Evolutionary conservation across 2,888 invertebrate species (phyloP), one percentile per base, ranked within the genome.

Genomic region (Emmelina monodactyla): DNA sequence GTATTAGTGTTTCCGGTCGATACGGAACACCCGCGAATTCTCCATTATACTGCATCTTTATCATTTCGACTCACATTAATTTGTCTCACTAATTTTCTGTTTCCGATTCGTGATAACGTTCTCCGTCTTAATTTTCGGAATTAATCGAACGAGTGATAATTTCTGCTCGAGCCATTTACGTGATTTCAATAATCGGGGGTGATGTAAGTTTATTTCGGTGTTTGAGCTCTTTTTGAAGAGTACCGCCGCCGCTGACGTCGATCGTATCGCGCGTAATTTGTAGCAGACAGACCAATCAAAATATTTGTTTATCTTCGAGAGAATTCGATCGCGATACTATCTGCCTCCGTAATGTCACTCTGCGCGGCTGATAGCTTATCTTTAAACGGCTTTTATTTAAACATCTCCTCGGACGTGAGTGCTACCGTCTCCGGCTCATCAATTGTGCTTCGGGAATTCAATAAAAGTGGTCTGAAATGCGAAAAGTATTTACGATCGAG

Each of bases 211-310:
- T 9, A 11, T 25, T n/a, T 25, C n/a, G n/a, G 11, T 25, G 11
- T 25, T 3, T n/a, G 19, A 19, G 19, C 9, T 9, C 9, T 19
- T n/a, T 11, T 4, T 34, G 43, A 40, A 41, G 39, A 39, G 37
- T 40, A 45, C 30, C 37, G 38, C 42, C 43, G 39, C 37, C 43
- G 39, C 40, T 37, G 39, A 16, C 34, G 35, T 22, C 43, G 68
- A 69, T 68, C 42, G 36, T 71, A 70, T 71, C 67, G 32, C 32
- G 42, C 42, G 58, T 67, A 61, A 71, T 71, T 71, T 71, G 65
- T 69, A 57, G 59, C 55, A 43, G 54, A 51, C 45, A 43, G 49
- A 54, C 55, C 55, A 64, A 70, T 71, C 68, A 69, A 68, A 72
- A 69, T 65, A 70, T 71, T 73, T 69, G 55, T 67, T 63, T 61